These are phyloP conservation scores for Listronotus bonariensis DNA, from an alignment of 1,140 invertebrate species.

Conservation along the genomic window DNA sequence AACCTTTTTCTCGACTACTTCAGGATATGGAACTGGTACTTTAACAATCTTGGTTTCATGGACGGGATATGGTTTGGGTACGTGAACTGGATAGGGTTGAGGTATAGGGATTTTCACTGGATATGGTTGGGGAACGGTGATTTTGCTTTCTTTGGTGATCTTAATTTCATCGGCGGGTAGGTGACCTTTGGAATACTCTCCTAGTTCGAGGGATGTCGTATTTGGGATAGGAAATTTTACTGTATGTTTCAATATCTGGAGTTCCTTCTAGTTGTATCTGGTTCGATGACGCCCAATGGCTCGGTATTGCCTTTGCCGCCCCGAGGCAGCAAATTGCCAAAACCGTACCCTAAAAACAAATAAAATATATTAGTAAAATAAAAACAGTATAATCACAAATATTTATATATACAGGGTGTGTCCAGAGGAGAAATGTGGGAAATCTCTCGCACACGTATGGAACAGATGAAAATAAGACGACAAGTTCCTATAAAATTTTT, in stretches of 20 bases:
- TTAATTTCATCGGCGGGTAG: constrained; percentile 46
- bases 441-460: too few relatives aligned
- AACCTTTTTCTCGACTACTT: constrained; percentile 46
- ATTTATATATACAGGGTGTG: too few relatives aligned
- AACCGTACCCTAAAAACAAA: constrained; percentile 25
- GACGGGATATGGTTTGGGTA: constrained; percentile 47
- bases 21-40: constrained; percentile 47
- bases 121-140: constrained; percentile 49
- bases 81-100: constrained; percentile 49
- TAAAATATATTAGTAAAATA: too few relatives aligned
- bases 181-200: constrained; percentile 42
- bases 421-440: too few relatives aligned
- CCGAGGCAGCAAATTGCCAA: constrained; percentile 42
- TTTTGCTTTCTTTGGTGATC: constrained; percentile 40
- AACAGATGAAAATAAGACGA: too few relatives aligned
- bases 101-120: constrained; percentile 49
- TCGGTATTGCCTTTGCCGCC: constrained; percentile 38
- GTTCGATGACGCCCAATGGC: constrained; percentile 27
- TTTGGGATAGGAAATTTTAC: constrained; percentile 44
- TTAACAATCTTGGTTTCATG: constrained; percentile 44
- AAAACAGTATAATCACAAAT: too few relatives aligned
- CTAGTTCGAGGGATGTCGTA: constrained; percentile 45
- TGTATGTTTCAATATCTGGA: constrained; percentile 41
- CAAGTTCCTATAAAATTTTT: too few relatives aligned
- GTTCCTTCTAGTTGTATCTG: constrained; percentile 40